phyloP scores from a whole-genome alignment of 2,797 vertebrate genomes.

The Melanotaenia boesemani region DNA sequence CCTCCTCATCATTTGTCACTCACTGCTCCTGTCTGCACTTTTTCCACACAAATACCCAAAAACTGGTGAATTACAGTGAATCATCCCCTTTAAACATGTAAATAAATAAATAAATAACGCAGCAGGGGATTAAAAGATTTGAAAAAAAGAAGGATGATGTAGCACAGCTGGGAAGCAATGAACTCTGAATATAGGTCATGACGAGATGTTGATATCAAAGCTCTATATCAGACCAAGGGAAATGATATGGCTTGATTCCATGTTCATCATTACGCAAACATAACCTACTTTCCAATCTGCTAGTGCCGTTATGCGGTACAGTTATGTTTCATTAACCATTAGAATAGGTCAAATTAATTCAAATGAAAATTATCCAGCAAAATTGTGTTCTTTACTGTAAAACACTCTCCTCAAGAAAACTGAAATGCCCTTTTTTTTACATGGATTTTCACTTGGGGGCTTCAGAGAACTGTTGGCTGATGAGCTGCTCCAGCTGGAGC shows the following conservation, averaged over 20 bases:
- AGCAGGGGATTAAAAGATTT: background rate
- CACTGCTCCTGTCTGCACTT: slow-evolving; percentile 5
- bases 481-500: slow-evolving; percentile 47
- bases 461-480: slow-evolving; percentile 44
- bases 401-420: slow-evolving; percentile 1
- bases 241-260: slow-evolving; percentile 63
- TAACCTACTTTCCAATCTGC: slow-evolving; percentile 47
- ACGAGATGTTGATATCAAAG: slow-evolving; percentile 70
- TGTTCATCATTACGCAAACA: slow-evolving; percentile 47
- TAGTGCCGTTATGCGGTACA: slow-evolving; percentile 6
- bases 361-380: slow-evolving; percentile 38
- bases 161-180: slow-evolving; percentile 68
- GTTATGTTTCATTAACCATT: slow-evolving; percentile 46
- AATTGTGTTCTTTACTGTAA: slow-evolving; percentile 7
- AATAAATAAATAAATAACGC: slow-evolving; percentile 25
- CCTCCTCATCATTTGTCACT: slow-evolving; percentile 47
- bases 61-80: slow-evolving; percentile 70
- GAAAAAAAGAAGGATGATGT: slow-evolving; percentile 51
- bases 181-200: slow-evolving; percentile 72
- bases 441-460: slow-evolving; percentile 46
- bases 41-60: slow-evolving; percentile 53
- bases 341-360: slow-evolving; percentile 27
- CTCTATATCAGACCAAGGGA: slow-evolving; percentile 63
- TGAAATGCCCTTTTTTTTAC: background rate
- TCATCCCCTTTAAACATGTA: slow-evolving; percentile 53